Base-by-base conservation (phyloP, 1,140 invertebrate genomes). In the Sinella curviseta region DNA sequence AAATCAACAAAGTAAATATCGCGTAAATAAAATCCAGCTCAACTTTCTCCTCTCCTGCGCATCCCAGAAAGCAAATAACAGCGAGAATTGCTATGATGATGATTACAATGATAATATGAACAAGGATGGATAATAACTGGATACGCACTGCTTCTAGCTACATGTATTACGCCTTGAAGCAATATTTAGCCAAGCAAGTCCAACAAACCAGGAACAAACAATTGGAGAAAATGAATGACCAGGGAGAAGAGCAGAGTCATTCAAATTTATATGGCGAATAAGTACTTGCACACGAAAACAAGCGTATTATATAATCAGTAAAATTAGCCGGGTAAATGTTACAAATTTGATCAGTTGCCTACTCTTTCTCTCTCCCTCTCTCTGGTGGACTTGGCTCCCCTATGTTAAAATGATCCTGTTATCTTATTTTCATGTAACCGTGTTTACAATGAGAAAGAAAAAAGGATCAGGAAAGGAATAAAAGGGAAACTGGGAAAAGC, bases 281-380 rank as follows among this genome's bases (percentile, higher is more conserved):
- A n/a, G n/a, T n/a, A n/a, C n/a, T n/a, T n/a, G n/a, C n/a, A 48
- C 8, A 12, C 39, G 8, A 48, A 48, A 20, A 24, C 12, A 14
- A 70, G 24, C 65, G 31, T 70, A n/a, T 70, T 70, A 70, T 70
- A 30, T 70, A 70, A 70, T 70, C 65, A 70, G 26, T 33, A 70
- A 30, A 70, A 70, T 70, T 70, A 70, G 65, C 65, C 65, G 65
- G 31, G 65, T 70, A 70, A 70, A 70, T 70, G 65, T 30, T 70
- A 33, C 65, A 70, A 65, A 65, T 65, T 65, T 26, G 26, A 65
- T 65, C 39, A 48, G 39, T 48, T 48, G 39, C 20, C 20, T 48
- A 12, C 39, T 20, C 39, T 48, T 48, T 48, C 39, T 12, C 39
- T 48, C 39, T 48, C 39, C 8, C 20, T 48, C 20, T 48, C 20